phyloP scores from a whole-genome alignment of 2,888 invertebrate species.

The Chrysomela aeneicollis region DNA sequence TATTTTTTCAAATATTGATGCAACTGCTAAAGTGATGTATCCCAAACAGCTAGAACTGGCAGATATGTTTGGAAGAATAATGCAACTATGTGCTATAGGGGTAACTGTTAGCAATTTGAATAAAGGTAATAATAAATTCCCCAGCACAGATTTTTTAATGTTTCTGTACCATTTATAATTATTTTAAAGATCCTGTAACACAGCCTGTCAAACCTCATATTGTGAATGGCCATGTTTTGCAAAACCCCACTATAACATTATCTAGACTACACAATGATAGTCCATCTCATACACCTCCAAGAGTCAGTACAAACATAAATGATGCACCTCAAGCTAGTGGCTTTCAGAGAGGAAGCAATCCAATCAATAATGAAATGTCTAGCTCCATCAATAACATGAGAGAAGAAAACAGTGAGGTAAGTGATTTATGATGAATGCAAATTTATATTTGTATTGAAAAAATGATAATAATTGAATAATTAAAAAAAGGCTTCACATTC shows the following conservation, averaged over 20 bases:
- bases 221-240: constrained; percentile 36
- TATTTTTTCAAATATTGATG: constrained; percentile 31
- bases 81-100: constrained; percentile 33
- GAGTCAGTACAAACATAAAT: not conserved
- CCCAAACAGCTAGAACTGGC: constrained; percentile 29
- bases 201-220: constrained; percentile 35
- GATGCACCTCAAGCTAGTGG: not conserved
- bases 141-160: no score
- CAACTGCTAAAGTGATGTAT: constrained; percentile 24
- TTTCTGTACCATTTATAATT: not conserved
- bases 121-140: constrained; percentile 28
- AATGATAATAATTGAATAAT: no score
- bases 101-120: constrained; percentile 23
- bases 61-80: constrained; percentile 26
- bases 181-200: constrained; percentile 21
- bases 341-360: not conserved
- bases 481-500: no score
- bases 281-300: constrained; percentile 11
- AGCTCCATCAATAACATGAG: constrained; percentile 6
- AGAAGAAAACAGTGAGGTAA: no score
- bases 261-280: constrained; percentile 25
- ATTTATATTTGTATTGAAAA: no score
- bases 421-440: no score
- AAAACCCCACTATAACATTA: constrained; percentile 35
- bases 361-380: not conserved